Evolutionary conservation across 2,113 vertebrate genomes (phyloP).

Genomic region (Alligator sinensis): DNA sequence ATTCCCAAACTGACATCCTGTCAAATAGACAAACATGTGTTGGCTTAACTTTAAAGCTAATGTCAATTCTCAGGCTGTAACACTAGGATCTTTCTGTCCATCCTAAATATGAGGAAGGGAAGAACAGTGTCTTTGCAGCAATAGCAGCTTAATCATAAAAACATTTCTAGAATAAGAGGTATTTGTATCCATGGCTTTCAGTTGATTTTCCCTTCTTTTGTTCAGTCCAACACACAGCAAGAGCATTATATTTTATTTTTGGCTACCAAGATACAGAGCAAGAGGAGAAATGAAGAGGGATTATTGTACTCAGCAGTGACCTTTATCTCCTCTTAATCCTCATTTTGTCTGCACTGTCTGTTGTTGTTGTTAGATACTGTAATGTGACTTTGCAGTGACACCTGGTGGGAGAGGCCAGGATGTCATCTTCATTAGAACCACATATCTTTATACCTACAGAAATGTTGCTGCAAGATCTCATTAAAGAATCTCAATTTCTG

Average conservation of each 20-base stretch:
- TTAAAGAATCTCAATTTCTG: slow-evolving; percentile 17
- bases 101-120: not conserved
- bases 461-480: not conserved
- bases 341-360: not conserved
- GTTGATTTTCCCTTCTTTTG: not conserved
- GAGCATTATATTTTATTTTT: not conserved
- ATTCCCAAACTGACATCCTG: not conserved
- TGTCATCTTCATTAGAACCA: not conserved
- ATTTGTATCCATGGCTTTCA: not conserved
- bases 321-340: slow-evolving; percentile 18
- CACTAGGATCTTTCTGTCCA: fast-evolving
- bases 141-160: not conserved
- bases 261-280: not conserved
- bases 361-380: not conserved
- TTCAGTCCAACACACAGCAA: not conserved
- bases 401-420: slow-evolving; percentile 62
- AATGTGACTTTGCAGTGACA: slow-evolving; percentile 45
- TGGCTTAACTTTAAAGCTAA: not conserved
- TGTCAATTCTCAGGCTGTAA: not conserved
- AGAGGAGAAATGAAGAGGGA: not conserved
- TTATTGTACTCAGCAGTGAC: not conserved
- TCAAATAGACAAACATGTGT: not conserved
- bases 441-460: not conserved
- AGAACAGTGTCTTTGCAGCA: not conserved
- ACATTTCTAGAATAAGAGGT: not conserved